Base-by-base conservation (phyloP, 2,888 invertebrate species). In the Ochlodes sylvanus region DNA sequence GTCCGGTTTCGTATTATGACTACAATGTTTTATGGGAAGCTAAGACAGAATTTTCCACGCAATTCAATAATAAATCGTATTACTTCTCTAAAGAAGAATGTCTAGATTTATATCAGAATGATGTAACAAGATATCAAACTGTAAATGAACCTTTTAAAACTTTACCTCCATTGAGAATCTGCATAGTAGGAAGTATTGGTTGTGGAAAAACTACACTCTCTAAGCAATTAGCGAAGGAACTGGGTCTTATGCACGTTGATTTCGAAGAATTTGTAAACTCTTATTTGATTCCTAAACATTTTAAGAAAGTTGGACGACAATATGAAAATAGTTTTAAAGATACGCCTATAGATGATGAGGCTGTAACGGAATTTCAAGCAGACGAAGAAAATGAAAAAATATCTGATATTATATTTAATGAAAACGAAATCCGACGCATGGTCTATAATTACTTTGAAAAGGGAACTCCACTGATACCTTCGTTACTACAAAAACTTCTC, bases 11-110 rank as follows among this genome's bases (percentile, higher is more conserved):
- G n/a, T 94, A 92, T 76, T 83, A 85, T 66, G 86, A 94, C 50
- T 79, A 94, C 73, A 87, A 90, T 52, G 86, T 95, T 10, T 78
- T 96, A 19, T 94, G 95, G 94, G 93, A 91, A 82, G 96, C 96
- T n/a, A 95, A 94, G 79, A 83, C 92, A 54, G 92, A 95, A 67
- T 94, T 90, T 74, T 80, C 89, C 19, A 86, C 90, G 0, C 91
- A 92, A 74, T 94, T 93, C 74, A 84, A 93, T 72, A 92, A 94
- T 69, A 94, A 93, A 83, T 72, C 94, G 1, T 94, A 95, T 80
- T 87, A 92, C 57, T 90, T 95, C 73, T 88, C 92, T 27, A 94
- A 89, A 54, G 89, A 94, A 77, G 83, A 89, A 64, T 93, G 92
- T 71, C 76, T 93, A 61, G 81, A 90, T 44, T 74, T 85, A 73